A percentile compares a stretch with the other conserved stretches of the same genome.
These are phyloP conservation scores for Orthosia cruda DNA, from an alignment of 2,888 invertebrate genomes.

Conservation along the genomic window DNA sequence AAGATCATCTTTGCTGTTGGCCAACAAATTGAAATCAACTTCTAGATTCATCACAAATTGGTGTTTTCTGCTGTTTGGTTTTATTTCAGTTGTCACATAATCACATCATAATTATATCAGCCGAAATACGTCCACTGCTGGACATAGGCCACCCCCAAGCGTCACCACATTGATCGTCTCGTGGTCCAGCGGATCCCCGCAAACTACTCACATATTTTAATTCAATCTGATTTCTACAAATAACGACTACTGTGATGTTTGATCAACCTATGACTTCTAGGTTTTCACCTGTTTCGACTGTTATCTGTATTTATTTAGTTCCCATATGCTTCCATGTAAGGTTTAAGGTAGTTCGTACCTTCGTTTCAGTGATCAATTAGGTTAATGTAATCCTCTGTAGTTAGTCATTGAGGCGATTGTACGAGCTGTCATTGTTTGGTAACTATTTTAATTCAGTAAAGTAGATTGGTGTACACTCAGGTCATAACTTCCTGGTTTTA, in stretches of 20 bases:
- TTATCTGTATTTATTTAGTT: neutral
- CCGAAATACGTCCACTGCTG: too few species aligned
- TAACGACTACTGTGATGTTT: neutral
- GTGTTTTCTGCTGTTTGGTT: neutral
- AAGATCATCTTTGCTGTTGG: neutral
- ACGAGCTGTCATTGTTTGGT: conserved; percentile 31
- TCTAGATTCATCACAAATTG: neutral
- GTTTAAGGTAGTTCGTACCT: conserved; percentile 8
- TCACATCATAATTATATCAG: too few species aligned
- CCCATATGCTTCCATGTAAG: neutral
- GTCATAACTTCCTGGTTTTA: conserved; percentile 31
- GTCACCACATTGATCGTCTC: too few species aligned
- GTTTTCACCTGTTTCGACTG: neutral
- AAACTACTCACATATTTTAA: too few species aligned
- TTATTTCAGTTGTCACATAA: neutral
- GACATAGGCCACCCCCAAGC: too few species aligned
- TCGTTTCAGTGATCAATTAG: conserved; percentile 49
- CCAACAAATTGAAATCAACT: neutral
- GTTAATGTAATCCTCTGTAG: conserved; percentile 48
- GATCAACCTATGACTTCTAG: neutral
- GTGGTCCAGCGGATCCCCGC: too few species aligned
- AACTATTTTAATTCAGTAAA: conserved; percentile 50
- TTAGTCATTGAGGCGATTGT: conserved; percentile 40
- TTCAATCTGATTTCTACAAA: too few species aligned
- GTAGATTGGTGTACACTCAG: conserved; percentile 48